phyloP scores from a whole-genome alignment of 1,140 invertebrate genomes.

The Tetragonula clypearis region DNA sequence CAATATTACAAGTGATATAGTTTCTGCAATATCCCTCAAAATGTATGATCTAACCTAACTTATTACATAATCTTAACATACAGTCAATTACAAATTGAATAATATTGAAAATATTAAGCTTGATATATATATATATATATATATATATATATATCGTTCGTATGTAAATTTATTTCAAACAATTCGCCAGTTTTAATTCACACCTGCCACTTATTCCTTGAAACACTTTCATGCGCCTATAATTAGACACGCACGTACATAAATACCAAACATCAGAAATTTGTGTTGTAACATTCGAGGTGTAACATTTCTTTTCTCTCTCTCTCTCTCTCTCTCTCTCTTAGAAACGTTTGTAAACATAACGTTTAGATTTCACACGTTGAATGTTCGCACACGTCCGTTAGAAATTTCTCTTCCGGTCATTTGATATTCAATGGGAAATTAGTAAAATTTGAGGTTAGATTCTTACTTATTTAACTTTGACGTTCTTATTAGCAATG shows the following conservation, averaged over 20 bases:
- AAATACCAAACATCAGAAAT: slow-evolving; percentile 25
- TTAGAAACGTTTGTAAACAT: slow-evolving; percentile 30
- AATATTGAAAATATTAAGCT: not conserved
- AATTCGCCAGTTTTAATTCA: not conserved
- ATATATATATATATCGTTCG: too few species aligned
- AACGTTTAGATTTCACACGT: slow-evolving; percentile 3
- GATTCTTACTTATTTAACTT: not conserved
- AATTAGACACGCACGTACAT: slow-evolving; percentile 7
- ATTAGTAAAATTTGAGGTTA: slow-evolving; percentile 2
- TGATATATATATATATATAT: too few species aligned
- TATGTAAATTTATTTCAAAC: not conserved
- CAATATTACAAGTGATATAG: too few species aligned
- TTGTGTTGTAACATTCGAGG: not conserved
- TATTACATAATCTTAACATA: too few species aligned
- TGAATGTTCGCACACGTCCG: slow-evolving; percentile 31
- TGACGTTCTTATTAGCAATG: not conserved
- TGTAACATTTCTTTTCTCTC: slow-evolving; percentile 17
- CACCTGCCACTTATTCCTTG: too few species aligned
- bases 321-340: too few species aligned
- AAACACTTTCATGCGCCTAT: not conserved
- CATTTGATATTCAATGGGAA: slow-evolving; percentile 9
- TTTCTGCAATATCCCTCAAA: too few species aligned
- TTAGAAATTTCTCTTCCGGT: slow-evolving; percentile 21
- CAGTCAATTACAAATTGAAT: too few species aligned
- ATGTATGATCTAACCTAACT: too few species aligned